phyloP scores from a whole-genome alignment of 2,888 invertebrate genomes.

The Lasioglossum morio region DNA sequence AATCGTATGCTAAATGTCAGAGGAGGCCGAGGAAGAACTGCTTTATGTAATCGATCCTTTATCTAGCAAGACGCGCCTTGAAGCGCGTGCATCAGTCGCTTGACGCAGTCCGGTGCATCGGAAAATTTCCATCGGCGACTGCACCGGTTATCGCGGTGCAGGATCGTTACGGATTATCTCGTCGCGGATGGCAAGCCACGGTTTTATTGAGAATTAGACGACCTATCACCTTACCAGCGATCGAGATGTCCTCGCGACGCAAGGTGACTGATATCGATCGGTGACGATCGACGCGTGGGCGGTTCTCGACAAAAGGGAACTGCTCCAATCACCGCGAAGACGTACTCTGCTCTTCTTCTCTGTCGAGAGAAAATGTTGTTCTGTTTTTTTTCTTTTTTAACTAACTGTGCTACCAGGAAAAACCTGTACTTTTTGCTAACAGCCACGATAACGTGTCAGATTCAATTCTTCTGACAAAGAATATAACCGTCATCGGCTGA shows the following conservation, averaged over 20 bases:
- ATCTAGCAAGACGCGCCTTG: conserved; percentile 57
- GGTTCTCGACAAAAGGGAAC: conserved; percentile 16
- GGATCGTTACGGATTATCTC: conserved; percentile 60
- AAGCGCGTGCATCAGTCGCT: conserved; percentile 44
- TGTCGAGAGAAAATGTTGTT: neutral
- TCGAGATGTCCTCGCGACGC: conserved; percentile 51
- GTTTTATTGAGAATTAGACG: conserved; percentile 54
- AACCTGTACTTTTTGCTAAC: too few species aligned
- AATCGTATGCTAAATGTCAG: conserved; percentile 52
- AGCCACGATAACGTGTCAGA: too few species aligned
- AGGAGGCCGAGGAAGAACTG: conserved; percentile 56
- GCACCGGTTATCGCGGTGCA: conserved; percentile 29
- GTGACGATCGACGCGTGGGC: conserved; percentile 52
- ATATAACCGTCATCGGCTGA: too few species aligned
- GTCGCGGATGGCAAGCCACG: conserved; percentile 25
- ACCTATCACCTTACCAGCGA: conserved; percentile 53
- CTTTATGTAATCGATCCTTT: conserved; percentile 67
- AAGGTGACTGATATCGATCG: conserved; percentile 33
- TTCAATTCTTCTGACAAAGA: too few species aligned
- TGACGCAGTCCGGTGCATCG: conserved; percentile 37
- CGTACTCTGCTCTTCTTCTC: neutral
- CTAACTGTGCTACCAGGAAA: too few species aligned
- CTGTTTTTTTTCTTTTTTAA: too few species aligned
- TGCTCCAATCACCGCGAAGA: neutral
- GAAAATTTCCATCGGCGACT: conserved; percentile 58